Evolutionary conservation across 2,888 invertebrate genomes (phyloP), one percentile per base, ranked within the genome.

Genomic region (Drosophila macrospina): DNA sequence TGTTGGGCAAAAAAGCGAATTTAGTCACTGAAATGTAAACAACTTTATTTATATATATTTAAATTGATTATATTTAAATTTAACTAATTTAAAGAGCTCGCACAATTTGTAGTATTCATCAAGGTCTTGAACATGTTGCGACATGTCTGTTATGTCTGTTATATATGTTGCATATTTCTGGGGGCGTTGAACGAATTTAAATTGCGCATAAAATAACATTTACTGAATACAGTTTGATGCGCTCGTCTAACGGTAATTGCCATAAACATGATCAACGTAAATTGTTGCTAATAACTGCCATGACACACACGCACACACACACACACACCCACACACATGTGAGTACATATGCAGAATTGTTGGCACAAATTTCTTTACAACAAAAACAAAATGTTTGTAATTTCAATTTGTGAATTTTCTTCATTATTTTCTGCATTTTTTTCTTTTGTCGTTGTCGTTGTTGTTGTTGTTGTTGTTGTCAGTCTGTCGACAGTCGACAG

Each of bases 221-320:
- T 68, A 61, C 69, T 74, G 70, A 64, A 47, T 55, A 77, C 76
- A 59, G 68, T 75, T 85, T 82, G 78, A 65, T 71, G 80, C 71
- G 78, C 62, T 69, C 64, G 63, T 66, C 75, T 86, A 84, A 86
- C 68, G 80, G 87, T 84, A 82, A 86, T 84, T 86, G 84, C 72
- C 85, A 57, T 66, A 69, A 76, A 82, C 72, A 80, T 82, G 76
- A 87, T 87, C 74, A 82, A 74, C 83, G 66, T 59, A 82, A 89
- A 89, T 89, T 78, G 75, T 72, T 74, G 86, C 86, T 88, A 86
- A 86, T 89, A 86, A 88, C 89, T 88, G 72, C 59, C 72, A 45
- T 48, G 30, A 34, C 37, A 62, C 50, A 57, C 62, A 63, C 45
- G 37, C 48, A 56, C 47, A 51, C 60, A 39, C 50, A 63, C 37